These are phyloP conservation scores for Microctonus hyperodae DNA, from an alignment of 2,888 invertebrate genomes.

Conservation along the genomic window DNA sequence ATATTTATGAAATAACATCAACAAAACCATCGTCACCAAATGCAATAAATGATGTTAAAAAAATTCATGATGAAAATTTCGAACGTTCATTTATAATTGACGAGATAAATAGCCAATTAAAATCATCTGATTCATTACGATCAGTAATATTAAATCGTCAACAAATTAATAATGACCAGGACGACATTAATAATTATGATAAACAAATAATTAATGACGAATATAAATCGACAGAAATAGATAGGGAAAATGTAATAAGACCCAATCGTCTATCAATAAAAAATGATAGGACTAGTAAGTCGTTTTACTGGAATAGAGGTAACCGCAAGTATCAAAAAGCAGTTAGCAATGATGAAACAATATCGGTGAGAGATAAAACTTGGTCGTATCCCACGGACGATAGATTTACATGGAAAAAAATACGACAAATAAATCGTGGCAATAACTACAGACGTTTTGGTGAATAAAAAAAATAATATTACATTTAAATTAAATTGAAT, in stretches of 20 bases:
- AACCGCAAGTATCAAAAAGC: constrained; percentile 37
- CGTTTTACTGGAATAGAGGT: constrained; percentile 29
- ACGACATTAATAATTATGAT: neutral
- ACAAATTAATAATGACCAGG: neutral
- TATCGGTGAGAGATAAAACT: constrained; percentile 30
- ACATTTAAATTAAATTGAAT: neutral
- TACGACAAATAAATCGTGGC: constrained; percentile 29
- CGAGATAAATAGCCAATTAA: constrained; percentile 18
- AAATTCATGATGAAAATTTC: constrained; percentile 2
- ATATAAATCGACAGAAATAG: constrained; percentile 6
- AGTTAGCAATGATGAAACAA: constrained; percentile 30
- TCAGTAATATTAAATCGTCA: constrained; percentile 13
- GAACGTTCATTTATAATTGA: constrained; percentile 22
- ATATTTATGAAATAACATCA: constrained; percentile 39
- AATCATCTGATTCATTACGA: constrained; percentile 18
- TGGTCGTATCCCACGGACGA: constrained; percentile 12
- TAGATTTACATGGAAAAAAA: constrained; percentile 33
- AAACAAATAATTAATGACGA: neutral
- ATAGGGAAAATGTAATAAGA: constrained; percentile 21
- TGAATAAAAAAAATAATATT: constrained; percentile 21
- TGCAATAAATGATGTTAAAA: neutral
- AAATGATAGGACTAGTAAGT: neutral
- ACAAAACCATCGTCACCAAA: constrained; percentile 29
- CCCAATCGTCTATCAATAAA: constrained; percentile 7
- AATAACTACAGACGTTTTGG: constrained; percentile 38